phyloP scores from a whole-genome alignment of 2,797 vertebrate species.

The Pyrrhura leucotis region DNA sequence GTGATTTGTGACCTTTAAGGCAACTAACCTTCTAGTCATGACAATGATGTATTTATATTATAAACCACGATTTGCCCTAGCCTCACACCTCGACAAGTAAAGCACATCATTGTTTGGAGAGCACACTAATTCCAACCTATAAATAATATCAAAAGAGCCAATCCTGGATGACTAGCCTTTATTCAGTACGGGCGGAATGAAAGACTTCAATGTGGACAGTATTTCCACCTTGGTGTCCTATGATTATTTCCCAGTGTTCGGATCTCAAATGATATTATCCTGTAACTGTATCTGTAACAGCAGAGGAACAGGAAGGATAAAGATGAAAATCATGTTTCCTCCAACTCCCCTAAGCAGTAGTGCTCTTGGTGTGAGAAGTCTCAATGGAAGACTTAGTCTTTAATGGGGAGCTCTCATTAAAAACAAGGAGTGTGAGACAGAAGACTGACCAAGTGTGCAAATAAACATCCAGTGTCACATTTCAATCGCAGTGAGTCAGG shows the following conservation, averaged over 20 bases:
- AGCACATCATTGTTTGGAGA: not conserved
- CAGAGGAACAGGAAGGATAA: not conserved
- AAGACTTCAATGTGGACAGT: not conserved
- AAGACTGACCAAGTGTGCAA: not conserved
- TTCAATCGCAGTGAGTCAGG: conserved; percentile 8
- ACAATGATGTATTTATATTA: not conserved
- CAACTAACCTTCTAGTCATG: not conserved
- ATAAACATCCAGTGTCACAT: not conserved
- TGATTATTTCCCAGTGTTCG: not conserved
- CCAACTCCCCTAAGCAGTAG: not conserved
- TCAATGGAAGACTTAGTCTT: not conserved
- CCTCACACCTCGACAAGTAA: not conserved
- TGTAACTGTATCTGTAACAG: conserved; percentile 9
- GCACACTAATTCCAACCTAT: not conserved
- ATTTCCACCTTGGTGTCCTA: not conserved
- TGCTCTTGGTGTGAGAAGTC: not conserved
- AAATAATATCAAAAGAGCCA: not conserved
- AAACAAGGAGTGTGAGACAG: not conserved
- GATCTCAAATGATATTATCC: not conserved
- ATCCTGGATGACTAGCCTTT: not conserved
- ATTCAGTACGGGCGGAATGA: not conserved
- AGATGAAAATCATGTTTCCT: not conserved
- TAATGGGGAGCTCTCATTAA: not conserved
- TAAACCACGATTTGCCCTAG: not conserved
- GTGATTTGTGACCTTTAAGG: not conserved